Evolutionary conservation across 2,113 vertebrate species (phyloP), one percentile per base, ranked within the genome.

Genomic region (Sclerurus mexicanus): DNA sequence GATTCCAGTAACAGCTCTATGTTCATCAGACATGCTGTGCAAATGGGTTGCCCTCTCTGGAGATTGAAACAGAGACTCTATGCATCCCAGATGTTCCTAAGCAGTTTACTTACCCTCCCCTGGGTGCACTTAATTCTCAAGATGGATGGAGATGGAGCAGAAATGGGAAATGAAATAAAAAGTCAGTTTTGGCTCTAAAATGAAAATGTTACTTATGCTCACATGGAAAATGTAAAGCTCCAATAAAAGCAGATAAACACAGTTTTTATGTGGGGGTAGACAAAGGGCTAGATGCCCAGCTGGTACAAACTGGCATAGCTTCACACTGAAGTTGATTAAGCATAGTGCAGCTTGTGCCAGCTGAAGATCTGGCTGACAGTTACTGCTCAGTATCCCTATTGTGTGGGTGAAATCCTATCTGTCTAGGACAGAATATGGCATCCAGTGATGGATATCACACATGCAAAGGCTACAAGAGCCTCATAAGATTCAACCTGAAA

Each of bases 241-340:
- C 85, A 88, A 80, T 88, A 96, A 93, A 96, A 89, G 72, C 72
- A 86, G 83, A 96, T 64, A 96, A 96, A 96, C 47, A 91, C n/a
- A 76, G 56, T 90, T 96, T 96, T 96, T 90, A 93, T 86, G 82
- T 33, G 83, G 87, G 94, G 89, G 85, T 85, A 96, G 94, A 94
- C 90, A 95, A 96, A 96, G 85, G 91, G 92, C 85, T 96, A 75
- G 87, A 74, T 95, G 91, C 90, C 92, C 93, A 97, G 90, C 96
- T 97, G 95, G 83, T 94, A 78, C 67, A 78, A 90, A 93, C 93
- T 96, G 93, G 92, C 95, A 93, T 96, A 96, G 92, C 73, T 94
- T 97, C 90, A 96, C 95, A 94, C 7, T 85, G 79, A 92, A 86
- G 90, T 94, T 94, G 95, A 96, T 95, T 91, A 95, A 95, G 85